Conservation (phyloP, 2,888 invertebrate genomes). For the Microchrysa polita region DNA sequence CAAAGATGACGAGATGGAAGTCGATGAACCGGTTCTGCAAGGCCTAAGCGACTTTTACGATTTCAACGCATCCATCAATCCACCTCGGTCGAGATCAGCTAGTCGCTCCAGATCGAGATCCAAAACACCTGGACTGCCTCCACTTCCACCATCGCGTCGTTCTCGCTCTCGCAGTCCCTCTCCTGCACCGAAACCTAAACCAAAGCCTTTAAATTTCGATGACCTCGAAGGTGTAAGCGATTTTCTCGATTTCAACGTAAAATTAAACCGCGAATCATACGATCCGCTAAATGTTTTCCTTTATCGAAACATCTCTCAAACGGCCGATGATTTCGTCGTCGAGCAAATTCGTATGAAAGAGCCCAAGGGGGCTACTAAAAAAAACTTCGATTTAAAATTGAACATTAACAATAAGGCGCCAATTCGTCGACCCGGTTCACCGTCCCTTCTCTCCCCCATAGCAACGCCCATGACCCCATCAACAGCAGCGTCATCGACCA, state of each 20-base stretch:
- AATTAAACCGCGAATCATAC: constrained; percentile 56
- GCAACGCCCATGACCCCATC: background rate
- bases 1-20: background rate
- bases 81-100: constrained; percentile 54
- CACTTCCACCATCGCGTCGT: background rate
- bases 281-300: background rate
- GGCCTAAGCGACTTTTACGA: constrained; percentile 63
- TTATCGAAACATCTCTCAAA: constrained; percentile 40
- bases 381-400: constrained; percentile 41
- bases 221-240: constrained; percentile 49
- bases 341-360: constrained; percentile 18
- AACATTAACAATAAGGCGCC: background rate
- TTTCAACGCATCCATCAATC: constrained; percentile 61
- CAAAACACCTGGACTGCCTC: constrained; percentile 23
- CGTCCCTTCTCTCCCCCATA: background rate
- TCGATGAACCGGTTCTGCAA: constrained; percentile 53
- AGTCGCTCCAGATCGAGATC: constrained; percentile 16
- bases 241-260: constrained; percentile 55
- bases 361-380: constrained; percentile 32
- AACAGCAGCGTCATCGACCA: background rate
- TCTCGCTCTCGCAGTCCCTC: constrained; percentile 31
- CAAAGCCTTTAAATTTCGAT: background rate
- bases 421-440: background rate
- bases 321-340: constrained; percentile 48
- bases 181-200: constrained; percentile 43